Percentiles rank a stretch among this genome's conserved stretches.
phyloP scores from a whole-genome alignment of 1,140 invertebrate species.

The Phocides pigmalion region DNA sequence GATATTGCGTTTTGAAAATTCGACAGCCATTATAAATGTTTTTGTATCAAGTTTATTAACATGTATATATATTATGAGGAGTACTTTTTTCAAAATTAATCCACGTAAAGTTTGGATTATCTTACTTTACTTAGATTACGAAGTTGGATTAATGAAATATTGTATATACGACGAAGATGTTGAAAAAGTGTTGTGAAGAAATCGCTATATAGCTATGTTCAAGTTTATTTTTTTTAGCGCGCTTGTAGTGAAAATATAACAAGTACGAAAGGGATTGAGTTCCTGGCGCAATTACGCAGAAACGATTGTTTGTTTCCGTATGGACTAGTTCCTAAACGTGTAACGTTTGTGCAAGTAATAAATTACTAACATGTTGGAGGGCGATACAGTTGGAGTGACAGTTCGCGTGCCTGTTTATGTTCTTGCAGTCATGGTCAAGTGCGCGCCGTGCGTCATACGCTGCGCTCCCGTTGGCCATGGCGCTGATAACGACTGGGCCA shows the following conservation, averaged over 20 bases:
- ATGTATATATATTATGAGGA: background rate
- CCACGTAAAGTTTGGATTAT: background rate
- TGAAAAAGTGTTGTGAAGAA: too few species aligned
- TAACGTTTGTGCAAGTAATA: background rate
- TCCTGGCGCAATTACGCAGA: too few species aligned
- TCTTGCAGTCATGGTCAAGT: conserved; percentile 20
- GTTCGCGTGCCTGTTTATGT: conserved; percentile 13
- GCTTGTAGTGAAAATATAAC: too few species aligned
- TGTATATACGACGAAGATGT: too few species aligned
- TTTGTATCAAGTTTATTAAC: too few species aligned
- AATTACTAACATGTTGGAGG: background rate
- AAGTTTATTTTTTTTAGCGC: too few species aligned
- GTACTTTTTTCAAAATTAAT: background rate
- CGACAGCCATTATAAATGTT: too few species aligned
- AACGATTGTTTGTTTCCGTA: conserved; percentile 21
- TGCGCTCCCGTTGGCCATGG: background rate
- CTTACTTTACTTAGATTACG: background rate
- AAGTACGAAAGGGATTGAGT: too few species aligned
- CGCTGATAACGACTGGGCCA: conserved; percentile 20
- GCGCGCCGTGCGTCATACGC: conserved; percentile 9
- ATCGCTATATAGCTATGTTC: too few species aligned
- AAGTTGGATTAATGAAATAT: too few species aligned
- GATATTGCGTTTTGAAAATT: too few species aligned
- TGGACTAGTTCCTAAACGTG: conserved; percentile 3
- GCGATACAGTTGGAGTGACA: background rate